Evolutionary conservation across 2,113 vertebrate genomes (phyloP).

Genomic region (Mesocricetus auratus): DNA sequence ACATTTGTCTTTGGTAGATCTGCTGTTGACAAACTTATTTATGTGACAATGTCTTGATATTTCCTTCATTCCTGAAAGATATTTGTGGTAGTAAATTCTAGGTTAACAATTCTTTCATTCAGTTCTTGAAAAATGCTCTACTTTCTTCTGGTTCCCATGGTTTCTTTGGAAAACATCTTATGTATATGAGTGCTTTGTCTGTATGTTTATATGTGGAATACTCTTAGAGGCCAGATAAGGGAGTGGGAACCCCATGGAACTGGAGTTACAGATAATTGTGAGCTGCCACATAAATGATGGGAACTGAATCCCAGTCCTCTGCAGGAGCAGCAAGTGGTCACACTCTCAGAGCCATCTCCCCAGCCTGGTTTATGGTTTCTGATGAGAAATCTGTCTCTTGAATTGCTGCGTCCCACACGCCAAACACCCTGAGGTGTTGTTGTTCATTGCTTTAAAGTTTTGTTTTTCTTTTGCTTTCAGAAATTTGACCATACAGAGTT

Average conservation of each 20-base stretch:
- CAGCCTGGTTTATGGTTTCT: neutral
- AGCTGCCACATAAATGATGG: neutral
- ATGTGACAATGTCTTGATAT: neutral
- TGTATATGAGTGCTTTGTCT: neutral
- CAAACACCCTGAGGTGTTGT: neutral
- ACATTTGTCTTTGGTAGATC: neutral
- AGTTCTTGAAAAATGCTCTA: neutral
- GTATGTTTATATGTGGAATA: neutral
- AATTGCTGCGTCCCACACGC: neutral
- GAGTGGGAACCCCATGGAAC: neutral
- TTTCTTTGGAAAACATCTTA: neutral
- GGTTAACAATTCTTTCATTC: neutral
- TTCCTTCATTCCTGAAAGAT: neutral
- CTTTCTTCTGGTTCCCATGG: neutral
- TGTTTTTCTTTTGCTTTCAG: neutral
- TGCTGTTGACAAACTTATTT: neutral
- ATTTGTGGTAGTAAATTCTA: neutral
- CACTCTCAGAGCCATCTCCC: neutral
- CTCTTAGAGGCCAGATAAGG: neutral
- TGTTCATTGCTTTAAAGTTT: neutral
- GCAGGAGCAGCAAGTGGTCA: neutral
- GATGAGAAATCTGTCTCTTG: neutral
- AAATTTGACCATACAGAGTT: neutral
- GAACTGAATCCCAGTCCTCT: neutral
- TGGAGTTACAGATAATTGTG: neutral